Conservation (phyloP, 2,113 vertebrate genomes). For the Thalassarche chlororhynchos region DNA sequence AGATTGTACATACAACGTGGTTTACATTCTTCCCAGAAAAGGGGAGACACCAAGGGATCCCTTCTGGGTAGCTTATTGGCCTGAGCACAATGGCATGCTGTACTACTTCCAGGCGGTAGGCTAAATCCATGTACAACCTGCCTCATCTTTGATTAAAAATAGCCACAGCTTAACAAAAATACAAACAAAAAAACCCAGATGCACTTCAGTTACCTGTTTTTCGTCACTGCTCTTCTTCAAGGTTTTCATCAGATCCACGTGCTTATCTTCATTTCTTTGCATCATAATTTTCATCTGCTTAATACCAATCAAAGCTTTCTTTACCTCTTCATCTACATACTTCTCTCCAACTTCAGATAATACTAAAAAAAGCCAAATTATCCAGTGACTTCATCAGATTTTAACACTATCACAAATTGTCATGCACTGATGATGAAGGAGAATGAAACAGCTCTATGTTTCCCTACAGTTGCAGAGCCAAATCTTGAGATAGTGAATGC, state of each 20-base stretch:
- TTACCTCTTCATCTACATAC: conserved; percentile 83
- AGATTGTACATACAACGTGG: neutral
- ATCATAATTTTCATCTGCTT: conserved; percentile 91
- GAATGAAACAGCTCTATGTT: neutral
- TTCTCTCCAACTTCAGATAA: conserved; percentile 80
- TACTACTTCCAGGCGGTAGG: neutral
- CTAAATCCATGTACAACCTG: neutral
- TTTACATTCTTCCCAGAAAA: neutral
- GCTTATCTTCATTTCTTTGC: conserved; percentile 87
- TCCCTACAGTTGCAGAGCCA: neutral
- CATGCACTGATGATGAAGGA: neutral
- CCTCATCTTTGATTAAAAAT: neutral
- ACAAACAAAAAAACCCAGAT: neutral
- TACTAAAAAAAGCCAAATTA: conserved; percentile 70
- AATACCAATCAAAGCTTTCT: conserved; percentile 84
- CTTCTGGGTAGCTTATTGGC: neutral
- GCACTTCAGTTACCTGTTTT: conserved; percentile 79
- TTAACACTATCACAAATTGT: neutral
- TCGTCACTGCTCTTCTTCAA: conserved; percentile 86
- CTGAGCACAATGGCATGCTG: neutral
- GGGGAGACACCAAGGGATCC: neutral
- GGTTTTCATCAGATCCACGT: conserved; percentile 85
- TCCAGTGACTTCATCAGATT: neutral
- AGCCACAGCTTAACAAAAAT: neutral
- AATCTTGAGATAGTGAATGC: neutral